Base-by-base conservation (phyloP, 2,888 invertebrate genomes). In the Rhopalosiphum nymphaeae region DNA sequence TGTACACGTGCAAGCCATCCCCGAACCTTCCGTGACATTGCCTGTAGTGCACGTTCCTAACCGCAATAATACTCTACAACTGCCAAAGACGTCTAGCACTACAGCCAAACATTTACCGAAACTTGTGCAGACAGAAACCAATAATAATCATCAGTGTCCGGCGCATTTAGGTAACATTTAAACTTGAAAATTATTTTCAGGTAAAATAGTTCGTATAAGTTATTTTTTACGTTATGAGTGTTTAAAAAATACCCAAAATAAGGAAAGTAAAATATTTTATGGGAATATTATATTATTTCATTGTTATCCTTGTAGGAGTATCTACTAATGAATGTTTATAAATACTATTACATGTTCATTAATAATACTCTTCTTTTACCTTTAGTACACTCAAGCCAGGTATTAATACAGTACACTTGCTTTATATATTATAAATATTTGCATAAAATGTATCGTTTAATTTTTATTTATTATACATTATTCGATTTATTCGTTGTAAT, bases 1-100 rank as follows among this genome's bases (percentile, higher is more conserved):
- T 0, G 93, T 95, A 26, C 95, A 95, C 91, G 95, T 95, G n/a
- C 95, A 95, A 91, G 95, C 95, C 1, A 95, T 95, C 13, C 95
- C 95, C 9, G 95, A 95, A 89, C 94, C 94, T 21, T 21, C 78
- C 11, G 44, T 92, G 26, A 44, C 90, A 49, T 91, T 91, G 67
- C 94, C 91, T 3, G 86, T 87, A 0, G 91, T 91, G 1, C 91
- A 87, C 26, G 85, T 94, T 44, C 87, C 94, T 25, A 61, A 44
- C 26, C 53, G 90, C 1, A 91, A 91, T 78, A 78, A 78, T 13
- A 61, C 42, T 26, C 44, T 86, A 13, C 90, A 91, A 53, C 13
- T 93, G 42, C 53, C 92, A 3, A 93, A 93, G 46, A 67, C 91
- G 61, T 89, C 61, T 49, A 42, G 36, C 3, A 61, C 86, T 21